These are phyloP conservation scores for Eupeodes latifasciatus DNA, from an alignment of 2,888 invertebrate genomes.

Conservation along the genomic window DNA sequence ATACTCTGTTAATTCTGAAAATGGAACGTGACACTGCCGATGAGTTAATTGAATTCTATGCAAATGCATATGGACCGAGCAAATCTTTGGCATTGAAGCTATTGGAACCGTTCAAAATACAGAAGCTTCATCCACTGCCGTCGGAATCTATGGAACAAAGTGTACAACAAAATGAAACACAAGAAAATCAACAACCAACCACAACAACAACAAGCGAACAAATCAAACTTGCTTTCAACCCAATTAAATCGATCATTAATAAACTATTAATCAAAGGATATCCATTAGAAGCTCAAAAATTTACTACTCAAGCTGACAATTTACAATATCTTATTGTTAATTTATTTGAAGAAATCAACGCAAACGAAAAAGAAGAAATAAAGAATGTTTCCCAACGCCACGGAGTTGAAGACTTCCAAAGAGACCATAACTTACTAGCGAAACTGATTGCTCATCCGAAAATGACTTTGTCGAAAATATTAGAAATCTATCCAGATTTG, in stretches of 20 bases:
- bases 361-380: neutral
- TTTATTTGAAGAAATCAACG: neutral
- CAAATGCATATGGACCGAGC: neutral
- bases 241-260: neutral
- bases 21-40: neutral
- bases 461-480: conserved; percentile 10
- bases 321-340: too few relatives aligned
- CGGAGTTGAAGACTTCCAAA: neutral
- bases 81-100: neutral
- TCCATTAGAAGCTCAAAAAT: neutral
- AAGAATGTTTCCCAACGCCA: neutral
- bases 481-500: conserved; percentile 7
- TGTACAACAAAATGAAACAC: neutral
- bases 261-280: neutral
- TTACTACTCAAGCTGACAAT: too few relatives aligned
- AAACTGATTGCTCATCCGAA: conserved; percentile 3
- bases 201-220: neutral
- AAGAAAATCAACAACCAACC: neutral
- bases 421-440: neutral
- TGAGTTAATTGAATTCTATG: conserved; percentile 7
- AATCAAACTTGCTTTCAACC: neutral
- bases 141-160: neutral
- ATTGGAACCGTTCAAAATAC: neutral
- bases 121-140: neutral
- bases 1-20: neutral